Percentiles rank a stretch among this genome's conserved stretches.
Conservation (phyloP, 1,140 invertebrate species). For the Pseudomyrmex pallidus region DNA sequence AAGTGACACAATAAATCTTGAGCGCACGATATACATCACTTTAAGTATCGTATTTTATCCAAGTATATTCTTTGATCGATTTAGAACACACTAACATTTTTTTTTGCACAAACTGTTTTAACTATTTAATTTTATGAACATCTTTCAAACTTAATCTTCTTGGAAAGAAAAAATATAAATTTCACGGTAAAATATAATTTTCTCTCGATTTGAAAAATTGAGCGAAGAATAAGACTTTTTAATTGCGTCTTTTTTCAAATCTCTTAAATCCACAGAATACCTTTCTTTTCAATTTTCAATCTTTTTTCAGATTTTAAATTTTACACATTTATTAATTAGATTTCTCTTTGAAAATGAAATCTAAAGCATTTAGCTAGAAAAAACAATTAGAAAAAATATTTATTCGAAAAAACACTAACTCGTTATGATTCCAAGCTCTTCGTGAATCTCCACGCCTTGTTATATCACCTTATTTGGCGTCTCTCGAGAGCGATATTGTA, state of each 20-base stretch:
- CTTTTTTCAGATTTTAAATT: not conserved
- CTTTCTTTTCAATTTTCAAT: not conserved
- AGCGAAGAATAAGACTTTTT: too few species aligned
- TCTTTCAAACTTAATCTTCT: not conserved
- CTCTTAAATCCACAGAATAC: not conserved
- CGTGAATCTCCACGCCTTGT: not conserved
- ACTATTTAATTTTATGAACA: too few species aligned
- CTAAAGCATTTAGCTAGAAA: not conserved
- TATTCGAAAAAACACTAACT: not conserved
- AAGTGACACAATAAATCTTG: conserved; percentile 40
- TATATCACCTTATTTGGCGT: conserved; percentile 9
- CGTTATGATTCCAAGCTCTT: not conserved
- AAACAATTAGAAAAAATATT: conserved; percentile 7
- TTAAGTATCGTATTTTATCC: not conserved
- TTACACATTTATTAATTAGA: not conserved
- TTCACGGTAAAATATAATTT: too few species aligned
- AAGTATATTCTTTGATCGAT: conserved; percentile 1
- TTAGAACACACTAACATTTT: not conserved
- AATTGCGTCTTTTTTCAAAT: not conserved
- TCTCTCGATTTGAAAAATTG: too few species aligned
- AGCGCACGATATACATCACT: not conserved
- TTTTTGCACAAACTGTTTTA: not conserved
- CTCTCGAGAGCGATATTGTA: conserved; percentile 26
- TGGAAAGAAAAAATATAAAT: not conserved
- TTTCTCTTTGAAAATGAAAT: not conserved